Percentiles rank a stretch among this genome's conserved stretches.
These are phyloP conservation scores for Brachylomia viminalis DNA, from an alignment of 2,888 invertebrate genomes.

Conservation along the genomic window DNA sequence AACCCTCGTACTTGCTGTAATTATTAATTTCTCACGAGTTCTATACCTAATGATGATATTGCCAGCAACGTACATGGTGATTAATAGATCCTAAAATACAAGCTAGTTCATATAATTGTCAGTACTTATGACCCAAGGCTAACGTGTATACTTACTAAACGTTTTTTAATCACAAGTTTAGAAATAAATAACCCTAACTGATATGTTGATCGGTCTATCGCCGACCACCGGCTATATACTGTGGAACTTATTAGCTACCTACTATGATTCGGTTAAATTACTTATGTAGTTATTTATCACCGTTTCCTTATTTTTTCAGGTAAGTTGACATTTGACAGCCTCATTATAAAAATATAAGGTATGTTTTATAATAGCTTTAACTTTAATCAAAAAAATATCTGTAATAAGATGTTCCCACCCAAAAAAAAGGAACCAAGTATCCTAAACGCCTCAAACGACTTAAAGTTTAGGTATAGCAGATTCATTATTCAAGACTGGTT, in stretches of 20 bases:
- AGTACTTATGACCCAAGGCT: conserved; percentile 34
- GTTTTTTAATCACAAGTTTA: conserved; percentile 28
- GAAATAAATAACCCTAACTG: conserved; percentile 2
- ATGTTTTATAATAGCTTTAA: not conserved
- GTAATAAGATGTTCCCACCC: not conserved
- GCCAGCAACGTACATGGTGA: conserved; percentile 8
- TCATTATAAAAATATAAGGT: conserved; percentile 15
- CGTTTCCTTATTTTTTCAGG: conserved; percentile 47
- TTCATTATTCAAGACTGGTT: conserved; percentile 33
- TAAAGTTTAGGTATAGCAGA: conserved; percentile 28
- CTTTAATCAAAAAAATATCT: not conserved
- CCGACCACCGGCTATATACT: not conserved
- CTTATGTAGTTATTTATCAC: not conserved
- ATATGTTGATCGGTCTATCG: conserved; percentile 1
- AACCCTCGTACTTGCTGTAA: not conserved
- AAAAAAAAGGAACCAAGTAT: not conserved
- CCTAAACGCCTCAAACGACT: not conserved
- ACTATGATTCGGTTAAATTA: not conserved
- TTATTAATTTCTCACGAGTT: conserved; percentile 11
- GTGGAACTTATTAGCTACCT: not conserved
- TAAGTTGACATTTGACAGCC: conserved; percentile 37
- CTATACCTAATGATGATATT: conserved; percentile 7
- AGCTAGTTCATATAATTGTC: conserved; percentile 28
- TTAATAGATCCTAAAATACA: conserved; percentile 30
- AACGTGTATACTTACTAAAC: conserved; percentile 32